These are phyloP conservation scores for Kryptolebias ocellatus DNA, from an alignment of 2,797 vertebrate species.

Conservation along the genomic window DNA sequence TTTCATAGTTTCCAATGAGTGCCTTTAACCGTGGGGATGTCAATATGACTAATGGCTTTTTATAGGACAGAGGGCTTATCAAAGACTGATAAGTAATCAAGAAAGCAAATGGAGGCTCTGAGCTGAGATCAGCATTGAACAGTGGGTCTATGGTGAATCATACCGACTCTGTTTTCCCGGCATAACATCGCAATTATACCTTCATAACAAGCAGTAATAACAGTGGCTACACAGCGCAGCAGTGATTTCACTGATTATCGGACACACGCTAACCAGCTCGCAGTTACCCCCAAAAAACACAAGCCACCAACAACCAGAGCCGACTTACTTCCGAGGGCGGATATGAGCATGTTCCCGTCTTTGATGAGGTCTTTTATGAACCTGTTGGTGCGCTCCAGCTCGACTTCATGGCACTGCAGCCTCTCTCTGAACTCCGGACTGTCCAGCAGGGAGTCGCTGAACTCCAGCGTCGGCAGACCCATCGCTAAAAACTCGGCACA, in stretches of 20 bases:
- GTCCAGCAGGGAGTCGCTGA: constrained; percentile 95
- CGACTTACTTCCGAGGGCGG: constrained; percentile 90
- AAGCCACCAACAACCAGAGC: too few relatives aligned
- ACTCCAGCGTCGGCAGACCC: constrained; percentile 96
- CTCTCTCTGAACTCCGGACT: constrained; percentile 95
- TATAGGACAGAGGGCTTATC: too few relatives aligned
- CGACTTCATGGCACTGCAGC: constrained; percentile 94
- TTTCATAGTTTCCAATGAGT: too few relatives aligned
- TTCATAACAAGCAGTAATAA: neutral
- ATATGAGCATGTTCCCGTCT: constrained; percentile 94
- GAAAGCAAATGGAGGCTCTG: too few relatives aligned
- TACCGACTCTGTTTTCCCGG: neutral
- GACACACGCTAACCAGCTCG: too few relatives aligned
- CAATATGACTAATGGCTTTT: too few relatives aligned
- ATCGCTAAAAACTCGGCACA: constrained; percentile 68
- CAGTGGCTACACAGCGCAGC: too few relatives aligned
- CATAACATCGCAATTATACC: constrained; percentile 13
- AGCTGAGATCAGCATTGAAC: too few relatives aligned
- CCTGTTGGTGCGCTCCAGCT: constrained; percentile 95
- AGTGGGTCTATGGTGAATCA: neutral
- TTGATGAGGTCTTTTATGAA: constrained; percentile 98
- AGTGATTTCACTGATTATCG: too few relatives aligned
- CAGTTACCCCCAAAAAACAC: neutral
- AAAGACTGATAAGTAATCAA: too few relatives aligned
- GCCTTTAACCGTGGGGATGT: too few relatives aligned